phyloP scores from a whole-genome alignment of 1,140 invertebrate species.

The Drosophila funebris region DNA sequence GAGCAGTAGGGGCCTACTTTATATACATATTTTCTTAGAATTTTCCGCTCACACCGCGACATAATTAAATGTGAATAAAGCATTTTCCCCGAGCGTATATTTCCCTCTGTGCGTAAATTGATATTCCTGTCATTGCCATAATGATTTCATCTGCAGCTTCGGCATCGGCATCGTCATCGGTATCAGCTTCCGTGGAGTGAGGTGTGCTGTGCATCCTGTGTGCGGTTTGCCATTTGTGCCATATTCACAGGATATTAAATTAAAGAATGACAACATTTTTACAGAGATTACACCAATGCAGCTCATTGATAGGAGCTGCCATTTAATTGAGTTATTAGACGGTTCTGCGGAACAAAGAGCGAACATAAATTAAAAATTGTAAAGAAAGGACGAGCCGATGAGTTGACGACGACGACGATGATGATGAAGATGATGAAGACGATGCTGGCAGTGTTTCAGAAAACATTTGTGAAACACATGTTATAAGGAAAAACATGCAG shows the following conservation, averaged over 20 bases:
- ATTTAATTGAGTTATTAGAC: conserved; percentile 79
- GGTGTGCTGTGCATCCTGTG: conserved; percentile 55
- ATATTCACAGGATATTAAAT: conserved; percentile 72
- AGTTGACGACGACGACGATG: conserved; percentile 16
- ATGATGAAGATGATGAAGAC: conserved; percentile 38
- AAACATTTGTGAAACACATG: conserved; percentile 77
- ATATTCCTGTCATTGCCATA: conserved; percentile 75
- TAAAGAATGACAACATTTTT: conserved; percentile 70
- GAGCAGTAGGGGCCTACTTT: conserved; percentile 25
- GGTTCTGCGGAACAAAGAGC: conserved; percentile 40
- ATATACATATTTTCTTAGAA: conserved; percentile 19
- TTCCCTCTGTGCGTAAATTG: conserved; percentile 65
- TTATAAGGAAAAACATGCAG: conserved; percentile 45
- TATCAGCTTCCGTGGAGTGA: conserved; percentile 52
- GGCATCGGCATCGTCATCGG: background rate
- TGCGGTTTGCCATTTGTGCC: conserved; percentile 56
- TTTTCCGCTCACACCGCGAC: conserved; percentile 13
- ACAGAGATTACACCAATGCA: conserved; percentile 55
- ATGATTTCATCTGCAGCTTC: conserved; percentile 54
- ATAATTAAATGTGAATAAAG: conserved; percentile 63
- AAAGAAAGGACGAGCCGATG: conserved; percentile 15
- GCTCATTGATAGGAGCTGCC: conserved; percentile 56
- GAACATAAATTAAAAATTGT: conserved; percentile 32
- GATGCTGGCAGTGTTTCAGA: conserved; percentile 36
- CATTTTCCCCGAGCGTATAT: conserved; percentile 20